These are phyloP conservation scores for Sarcophaga peregrina DNA, from an alignment of 1,140 invertebrate species.

Conservation along the genomic window DNA sequence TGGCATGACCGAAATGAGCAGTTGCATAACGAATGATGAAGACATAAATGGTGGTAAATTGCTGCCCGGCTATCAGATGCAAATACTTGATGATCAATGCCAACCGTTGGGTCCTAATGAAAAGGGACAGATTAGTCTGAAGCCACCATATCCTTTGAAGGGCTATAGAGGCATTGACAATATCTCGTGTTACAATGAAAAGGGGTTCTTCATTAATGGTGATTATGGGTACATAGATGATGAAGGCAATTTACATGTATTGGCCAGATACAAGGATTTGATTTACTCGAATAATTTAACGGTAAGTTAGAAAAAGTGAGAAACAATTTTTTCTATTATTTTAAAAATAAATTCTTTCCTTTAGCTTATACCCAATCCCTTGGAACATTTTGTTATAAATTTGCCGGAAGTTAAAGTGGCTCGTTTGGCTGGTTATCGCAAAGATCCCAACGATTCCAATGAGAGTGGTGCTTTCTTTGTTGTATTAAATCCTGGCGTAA, in stretches of 20 bases:
- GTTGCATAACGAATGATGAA: slow-evolving; percentile 13
- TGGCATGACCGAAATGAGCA: slow-evolving; percentile 40
- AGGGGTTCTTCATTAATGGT: slow-evolving; percentile 38
- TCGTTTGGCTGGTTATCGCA: slow-evolving; percentile 24
- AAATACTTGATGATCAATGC: slow-evolving; percentile 43
- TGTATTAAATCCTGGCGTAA: neutral
- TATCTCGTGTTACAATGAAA: slow-evolving; percentile 20
- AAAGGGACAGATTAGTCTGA: slow-evolving; percentile 25
- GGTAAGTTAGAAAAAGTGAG: neutral
- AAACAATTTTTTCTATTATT: no score
- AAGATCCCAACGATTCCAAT: neutral
- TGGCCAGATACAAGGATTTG: slow-evolving; percentile 38
- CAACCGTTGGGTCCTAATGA: slow-evolving; percentile 28
- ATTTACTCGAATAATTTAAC: slow-evolving; percentile 18
- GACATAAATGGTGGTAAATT: slow-evolving; percentile 34
- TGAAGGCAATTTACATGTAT: slow-evolving; percentile 20
- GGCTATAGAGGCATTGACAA: slow-evolving; percentile 30
- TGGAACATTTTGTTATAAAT: slow-evolving; percentile 4
- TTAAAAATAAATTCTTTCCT: neutral
- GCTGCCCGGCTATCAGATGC: slow-evolving; percentile 2
- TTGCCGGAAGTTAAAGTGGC: slow-evolving; percentile 5
- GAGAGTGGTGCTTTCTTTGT: slow-evolving; percentile 21
- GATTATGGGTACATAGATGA: slow-evolving; percentile 42
- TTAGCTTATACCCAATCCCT: slow-evolving; percentile 1
- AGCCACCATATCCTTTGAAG: slow-evolving; percentile 11